Percentiles rank a stretch among this genome's conserved stretches.
Evolutionary conservation across 2,888 invertebrate genomes (phyloP).

Genomic region (Abrostola tripartita): DNA sequence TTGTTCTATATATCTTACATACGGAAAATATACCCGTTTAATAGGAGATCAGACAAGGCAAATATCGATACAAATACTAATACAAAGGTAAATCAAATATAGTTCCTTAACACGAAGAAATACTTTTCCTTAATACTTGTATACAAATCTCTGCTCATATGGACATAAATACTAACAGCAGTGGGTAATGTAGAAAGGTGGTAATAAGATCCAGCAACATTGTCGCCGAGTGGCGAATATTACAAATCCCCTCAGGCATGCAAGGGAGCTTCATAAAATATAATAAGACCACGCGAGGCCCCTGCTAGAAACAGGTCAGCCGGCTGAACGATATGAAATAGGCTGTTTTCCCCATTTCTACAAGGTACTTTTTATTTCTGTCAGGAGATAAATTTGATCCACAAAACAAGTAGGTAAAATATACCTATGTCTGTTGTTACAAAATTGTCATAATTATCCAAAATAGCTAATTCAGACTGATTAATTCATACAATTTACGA

Average conservation of each 20-base stretch:
- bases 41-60: background rate
- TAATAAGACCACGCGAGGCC: conserved; percentile 79
- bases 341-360: conserved; percentile 36
- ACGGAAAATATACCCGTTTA: background rate
- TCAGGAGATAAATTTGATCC: conserved; percentile 40
- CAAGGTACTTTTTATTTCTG: conserved; percentile 40
- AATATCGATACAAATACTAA: background rate
- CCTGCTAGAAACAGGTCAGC: conserved; percentile 73
- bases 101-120: conserved; percentile 43
- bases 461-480: conserved; percentile 38
- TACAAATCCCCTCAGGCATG: conserved; percentile 75
- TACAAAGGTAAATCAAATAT: conserved; percentile 4
- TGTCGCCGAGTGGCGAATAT: conserved; percentile 73
- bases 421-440: background rate
- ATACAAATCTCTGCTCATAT: conserved; percentile 50
- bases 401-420: conserved; percentile 13
- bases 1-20: background rate
- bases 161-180: conserved; percentile 68
- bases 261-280: conserved; percentile 82
- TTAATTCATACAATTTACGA: conserved; percentile 42
- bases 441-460: conserved; percentile 25
- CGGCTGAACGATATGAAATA: conserved; percentile 48
- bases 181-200: conserved; percentile 68
- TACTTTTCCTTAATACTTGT: conserved; percentile 44
- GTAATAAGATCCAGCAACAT: conserved; percentile 78